Conservation (phyloP, 2,113 vertebrate genomes). For the Scomber japonicus region DNA sequence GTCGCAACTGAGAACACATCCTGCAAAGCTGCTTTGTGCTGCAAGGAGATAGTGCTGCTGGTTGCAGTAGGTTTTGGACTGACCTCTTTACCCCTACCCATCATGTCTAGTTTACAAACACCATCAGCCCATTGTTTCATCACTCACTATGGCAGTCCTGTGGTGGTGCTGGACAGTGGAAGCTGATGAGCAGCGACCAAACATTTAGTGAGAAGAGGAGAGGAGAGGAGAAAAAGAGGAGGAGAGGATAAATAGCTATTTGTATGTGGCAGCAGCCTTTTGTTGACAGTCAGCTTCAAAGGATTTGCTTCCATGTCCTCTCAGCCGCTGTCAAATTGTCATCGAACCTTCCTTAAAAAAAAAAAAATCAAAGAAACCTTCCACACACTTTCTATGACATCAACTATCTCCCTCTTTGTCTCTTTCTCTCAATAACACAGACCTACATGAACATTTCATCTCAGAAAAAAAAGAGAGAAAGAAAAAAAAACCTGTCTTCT, state of each 20-base stretch:
- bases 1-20: constrained; percentile 57
- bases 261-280: constrained; percentile 69
- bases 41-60: constrained; percentile 43
- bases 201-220: constrained; percentile 26
- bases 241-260: constrained; percentile 63
- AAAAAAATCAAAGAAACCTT: constrained; percentile 72
- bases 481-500: constrained; percentile 16
- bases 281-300: constrained; percentile 76
- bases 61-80: constrained; percentile 45
- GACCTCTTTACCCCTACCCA: constrained; percentile 48
- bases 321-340: constrained; percentile 74
- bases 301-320: constrained; percentile 65
- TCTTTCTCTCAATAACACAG: constrained; percentile 58
- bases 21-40: constrained; percentile 58
- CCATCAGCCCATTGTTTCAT: constrained; percentile 51
- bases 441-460: constrained; percentile 57
- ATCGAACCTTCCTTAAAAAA: constrained; percentile 56
- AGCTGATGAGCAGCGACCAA: constrained; percentile 18
- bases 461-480: constrained; percentile 46
- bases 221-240: neutral
- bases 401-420: constrained; percentile 41
- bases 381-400: constrained; percentile 56
- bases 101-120: constrained; percentile 53
- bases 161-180: constrained; percentile 16
- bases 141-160: constrained; percentile 36